A percentile compares a stretch with the other conserved stretches of the same genome.
Conservation (phyloP, 1,140 invertebrate species). For the Drosophila seguyi region DNA sequence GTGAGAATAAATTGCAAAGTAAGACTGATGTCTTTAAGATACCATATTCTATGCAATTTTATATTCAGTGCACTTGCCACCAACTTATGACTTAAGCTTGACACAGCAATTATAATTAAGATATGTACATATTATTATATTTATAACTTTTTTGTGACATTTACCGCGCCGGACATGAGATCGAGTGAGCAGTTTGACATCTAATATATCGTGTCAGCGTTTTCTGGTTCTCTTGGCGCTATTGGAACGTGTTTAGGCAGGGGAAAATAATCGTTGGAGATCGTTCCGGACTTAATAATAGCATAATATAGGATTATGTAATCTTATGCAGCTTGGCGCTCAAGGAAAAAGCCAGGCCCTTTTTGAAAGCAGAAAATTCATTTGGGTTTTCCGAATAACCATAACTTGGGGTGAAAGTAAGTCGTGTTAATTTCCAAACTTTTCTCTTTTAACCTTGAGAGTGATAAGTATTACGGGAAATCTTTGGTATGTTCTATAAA, state of each 20-base stretch:
- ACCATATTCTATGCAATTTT: neutral
- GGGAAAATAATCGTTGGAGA: neutral
- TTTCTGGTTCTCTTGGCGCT: neutral
- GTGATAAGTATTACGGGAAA: neutral
- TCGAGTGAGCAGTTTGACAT: constrained; percentile 1
- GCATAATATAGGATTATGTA: neutral
- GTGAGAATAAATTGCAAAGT: neutral
- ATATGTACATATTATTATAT: neutral
- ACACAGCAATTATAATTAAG: neutral
- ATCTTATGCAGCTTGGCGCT: neutral
- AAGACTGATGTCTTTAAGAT: neutral
- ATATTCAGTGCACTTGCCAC: neutral
- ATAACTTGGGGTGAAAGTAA: neutral
- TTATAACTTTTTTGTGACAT: neutral
- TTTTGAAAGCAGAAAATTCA: neutral
- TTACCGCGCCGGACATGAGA: neutral
- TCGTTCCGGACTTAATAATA: neutral
- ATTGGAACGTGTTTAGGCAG: neutral
- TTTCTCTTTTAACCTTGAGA: too few relatives aligned
- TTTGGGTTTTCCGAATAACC: too few relatives aligned
- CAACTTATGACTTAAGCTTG: neutral
- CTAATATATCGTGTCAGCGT: constrained; percentile 7
- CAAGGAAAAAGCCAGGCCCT: neutral
- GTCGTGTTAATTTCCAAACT: neutral
- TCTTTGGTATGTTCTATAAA: neutral